Conservation (phyloP, 2,113 vertebrate species). For the Dicentrarchus labrax region DNA sequence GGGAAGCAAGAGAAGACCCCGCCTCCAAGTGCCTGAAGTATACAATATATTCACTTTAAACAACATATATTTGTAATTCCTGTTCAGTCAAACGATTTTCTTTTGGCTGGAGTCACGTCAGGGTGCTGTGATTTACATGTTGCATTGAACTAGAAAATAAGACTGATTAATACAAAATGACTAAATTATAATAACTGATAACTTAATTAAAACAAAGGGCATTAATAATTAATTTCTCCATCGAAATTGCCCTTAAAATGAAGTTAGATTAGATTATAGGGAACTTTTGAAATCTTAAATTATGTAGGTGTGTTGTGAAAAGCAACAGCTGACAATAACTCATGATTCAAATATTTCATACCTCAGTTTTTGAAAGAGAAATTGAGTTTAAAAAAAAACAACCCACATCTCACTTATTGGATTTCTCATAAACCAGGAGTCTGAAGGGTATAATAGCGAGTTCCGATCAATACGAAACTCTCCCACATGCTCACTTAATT, state of each 20-base stretch:
- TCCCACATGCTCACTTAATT: conserved; percentile 57
- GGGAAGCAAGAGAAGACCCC: no score
- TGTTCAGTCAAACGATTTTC: no score
- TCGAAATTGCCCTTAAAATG: no score
- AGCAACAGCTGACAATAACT: neutral
- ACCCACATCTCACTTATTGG: conserved; percentile 30
- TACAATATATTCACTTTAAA: no score
- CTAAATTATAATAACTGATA: no score
- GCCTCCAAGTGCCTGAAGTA: no score
- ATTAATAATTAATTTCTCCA: neutral
- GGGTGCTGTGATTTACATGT: no score
- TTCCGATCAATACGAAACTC: conserved; percentile 57
- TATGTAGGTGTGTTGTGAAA: neutral
- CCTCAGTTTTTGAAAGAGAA: neutral
- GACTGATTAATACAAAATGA: neutral
- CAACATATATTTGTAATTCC: no score
- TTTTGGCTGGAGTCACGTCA: no score
- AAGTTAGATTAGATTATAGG: conserved; percentile 14
- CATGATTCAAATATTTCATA: conserved; percentile 1
- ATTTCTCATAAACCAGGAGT: conserved; percentile 51
- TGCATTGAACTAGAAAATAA: neutral
- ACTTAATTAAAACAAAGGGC: neutral
- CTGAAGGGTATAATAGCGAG: conserved; percentile 15
- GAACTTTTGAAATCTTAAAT: neutral
- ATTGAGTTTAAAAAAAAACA: conserved; percentile 30